These are phyloP conservation scores for Prunella himalayana DNA, from an alignment of 2,113 vertebrate genomes.

Conservation along the genomic window DNA sequence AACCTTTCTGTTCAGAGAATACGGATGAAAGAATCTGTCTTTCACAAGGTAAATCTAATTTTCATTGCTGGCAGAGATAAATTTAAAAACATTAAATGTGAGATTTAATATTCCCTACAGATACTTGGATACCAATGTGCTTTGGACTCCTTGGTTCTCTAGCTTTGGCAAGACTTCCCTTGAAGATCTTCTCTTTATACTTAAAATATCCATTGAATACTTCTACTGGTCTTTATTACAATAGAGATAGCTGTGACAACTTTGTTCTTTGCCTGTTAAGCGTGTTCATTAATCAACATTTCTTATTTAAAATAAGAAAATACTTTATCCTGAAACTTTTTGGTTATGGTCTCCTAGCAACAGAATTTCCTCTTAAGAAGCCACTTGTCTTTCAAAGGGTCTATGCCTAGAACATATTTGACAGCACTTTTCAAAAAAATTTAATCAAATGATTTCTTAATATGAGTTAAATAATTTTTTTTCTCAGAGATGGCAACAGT, in stretches of 20 bases:
- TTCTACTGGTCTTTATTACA: slow-evolving; percentile 14
- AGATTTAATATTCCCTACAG: neutral
- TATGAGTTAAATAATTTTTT: neutral
- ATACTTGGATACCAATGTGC: neutral
- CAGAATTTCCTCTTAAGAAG: slow-evolving; percentile 29
- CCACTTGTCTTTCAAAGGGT: slow-evolving; percentile 36
- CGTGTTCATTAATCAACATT: slow-evolving; percentile 49
- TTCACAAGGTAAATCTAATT: neutral
- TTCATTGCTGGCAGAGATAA: neutral
- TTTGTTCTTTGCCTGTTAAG: slow-evolving; percentile 41
- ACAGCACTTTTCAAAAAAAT: neutral
- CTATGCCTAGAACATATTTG: neutral
- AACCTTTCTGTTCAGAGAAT: neutral
- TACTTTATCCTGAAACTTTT: slow-evolving; percentile 35
- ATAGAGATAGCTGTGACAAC: slow-evolving; percentile 9
- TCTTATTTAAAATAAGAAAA: slow-evolving; percentile 47
- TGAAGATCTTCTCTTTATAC: slow-evolving; percentile 11
- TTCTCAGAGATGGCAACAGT: neutral
- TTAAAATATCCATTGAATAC: slow-evolving; percentile 1
- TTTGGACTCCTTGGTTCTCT: neutral
- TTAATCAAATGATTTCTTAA: slow-evolving; percentile 23
- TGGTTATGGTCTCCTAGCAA: slow-evolving; percentile 45
- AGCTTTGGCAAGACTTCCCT: neutral
- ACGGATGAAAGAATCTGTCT: neutral
- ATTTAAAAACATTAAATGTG: neutral